phyloP scores from a whole-genome alignment of 2,113 vertebrate genomes.

The Tragulus kanchil region DNA sequence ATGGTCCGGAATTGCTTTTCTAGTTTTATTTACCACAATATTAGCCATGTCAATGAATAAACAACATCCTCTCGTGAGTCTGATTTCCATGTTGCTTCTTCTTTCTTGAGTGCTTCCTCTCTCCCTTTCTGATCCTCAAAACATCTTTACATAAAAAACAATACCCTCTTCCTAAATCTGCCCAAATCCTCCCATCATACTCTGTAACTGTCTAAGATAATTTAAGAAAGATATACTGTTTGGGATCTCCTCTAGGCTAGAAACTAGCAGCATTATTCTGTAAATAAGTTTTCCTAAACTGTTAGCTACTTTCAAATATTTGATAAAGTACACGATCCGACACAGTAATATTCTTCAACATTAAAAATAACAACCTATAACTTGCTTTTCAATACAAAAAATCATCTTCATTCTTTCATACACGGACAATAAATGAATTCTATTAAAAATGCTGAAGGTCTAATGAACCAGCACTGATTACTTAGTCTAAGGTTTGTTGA shows the following conservation, averaged over 20 bases:
- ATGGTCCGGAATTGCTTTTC: background rate
- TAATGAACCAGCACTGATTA: conserved; percentile 89
- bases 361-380: conserved; percentile 69
- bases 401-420: conserved; percentile 73
- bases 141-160: background rate
- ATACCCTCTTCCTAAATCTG: background rate
- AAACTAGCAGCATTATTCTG: background rate
- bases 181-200: background rate
- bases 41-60: background rate
- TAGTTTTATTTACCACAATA: background rate
- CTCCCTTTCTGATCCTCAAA: background rate
- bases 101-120: background rate
- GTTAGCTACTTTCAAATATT: conserved; percentile 49
- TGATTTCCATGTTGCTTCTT: background rate
- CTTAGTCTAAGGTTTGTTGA: conserved; percentile 81
- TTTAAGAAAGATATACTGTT: background rate
- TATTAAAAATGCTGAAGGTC: conserved; percentile 85
- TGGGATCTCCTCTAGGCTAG: background rate
- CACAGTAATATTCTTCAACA: conserved; percentile 33
- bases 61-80: background rate
- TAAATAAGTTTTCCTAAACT: conserved; percentile 39
- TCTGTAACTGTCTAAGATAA: background rate
- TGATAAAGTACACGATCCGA: conserved; percentile 44
- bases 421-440: conserved; percentile 82
- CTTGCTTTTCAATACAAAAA: conserved; percentile 71